Evolutionary conservation across 2,888 invertebrate genomes (phyloP), one percentile per base, ranked within the genome.

Genomic region (Acanthopleura granulata): DNA sequence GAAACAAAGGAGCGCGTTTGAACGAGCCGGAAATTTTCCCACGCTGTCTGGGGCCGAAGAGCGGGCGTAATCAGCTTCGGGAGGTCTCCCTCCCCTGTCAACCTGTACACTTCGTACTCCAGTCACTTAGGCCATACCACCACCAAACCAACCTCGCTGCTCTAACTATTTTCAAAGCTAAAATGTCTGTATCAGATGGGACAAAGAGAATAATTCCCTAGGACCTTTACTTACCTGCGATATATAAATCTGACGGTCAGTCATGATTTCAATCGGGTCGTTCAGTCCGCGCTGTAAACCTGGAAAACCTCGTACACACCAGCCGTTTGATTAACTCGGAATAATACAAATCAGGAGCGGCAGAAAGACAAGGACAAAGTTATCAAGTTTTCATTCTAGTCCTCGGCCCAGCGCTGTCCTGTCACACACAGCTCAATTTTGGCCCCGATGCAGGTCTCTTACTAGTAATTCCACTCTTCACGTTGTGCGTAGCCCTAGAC

Each of bases 171-270:
- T 40, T 40, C 40, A 40, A 3, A 40, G 40, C 40, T 40, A 40
- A 40, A 40, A 6, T n/a, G n/a, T n/a, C n/a, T 40, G 40, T 40
- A 40, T 9, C 3, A 40, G 9, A 3, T 3, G 57, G 22, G 57
- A 57, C 18, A 27, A 66, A 66, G 18, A 66, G 25, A 15, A 9
- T 11, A 6, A 57, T 22, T 57, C n/a, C 6, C 22, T 3, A 57
- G 6, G 3, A 57, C 57, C 18, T 6, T 40, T 6, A 78, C 79
- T 75, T 81, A 85, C 85, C 83, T 85, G 85, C 49, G 85, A 82
- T 72, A 82, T 83, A 79, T 81, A 85, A 77, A 85, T 76, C 71
- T 81, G 78, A 76, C 82, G 83, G 78, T 84, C 84, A 82, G 84
- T 84, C 85, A 85, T 85, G 78, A 76, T 81, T 66, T 27, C 25